phyloP scores from a whole-genome alignment of 1,140 invertebrate genomes.

The Belonocnema kinseyi region DNA sequence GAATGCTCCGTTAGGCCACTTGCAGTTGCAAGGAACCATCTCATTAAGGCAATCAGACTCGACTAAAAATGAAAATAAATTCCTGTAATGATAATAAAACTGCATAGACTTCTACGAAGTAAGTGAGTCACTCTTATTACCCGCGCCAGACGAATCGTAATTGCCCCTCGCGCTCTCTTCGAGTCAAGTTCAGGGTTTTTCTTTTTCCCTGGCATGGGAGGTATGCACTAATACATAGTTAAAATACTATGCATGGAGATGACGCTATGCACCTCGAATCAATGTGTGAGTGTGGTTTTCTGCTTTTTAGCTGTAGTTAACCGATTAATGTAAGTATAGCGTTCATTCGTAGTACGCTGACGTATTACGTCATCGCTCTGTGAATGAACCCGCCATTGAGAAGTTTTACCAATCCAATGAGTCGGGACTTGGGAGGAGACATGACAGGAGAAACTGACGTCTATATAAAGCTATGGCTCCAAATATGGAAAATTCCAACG shows the following conservation, averaged over 20 bases:
- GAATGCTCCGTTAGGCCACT: background rate
- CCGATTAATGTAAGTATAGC: background rate
- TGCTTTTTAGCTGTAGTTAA: background rate
- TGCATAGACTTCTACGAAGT: background rate
- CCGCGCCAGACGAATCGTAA: constrained; percentile 21
- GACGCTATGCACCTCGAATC: background rate
- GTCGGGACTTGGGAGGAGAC: background rate
- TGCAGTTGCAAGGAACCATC: background rate
- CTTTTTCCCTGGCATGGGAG: background rate
- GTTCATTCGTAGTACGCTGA: background rate
- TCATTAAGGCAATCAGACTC: background rate
- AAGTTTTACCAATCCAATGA: constrained; percentile 12
- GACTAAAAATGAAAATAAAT: constrained; percentile 20
- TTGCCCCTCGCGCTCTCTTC: background rate
- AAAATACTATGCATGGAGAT: background rate
- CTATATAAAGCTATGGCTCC: background rate
- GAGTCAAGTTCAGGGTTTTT: constrained; percentile 25
- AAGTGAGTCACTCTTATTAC: constrained; percentile 14
- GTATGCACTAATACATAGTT: background rate
- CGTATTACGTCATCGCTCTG: constrained; percentile 4
- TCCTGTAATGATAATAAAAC: constrained; percentile 15
- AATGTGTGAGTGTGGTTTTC: background rate
- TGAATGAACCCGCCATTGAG: constrained; percentile 16
- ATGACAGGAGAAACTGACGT: background rate
- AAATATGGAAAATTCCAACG: background rate